Evolutionary conservation across 2,797 vertebrate species (phyloP).

Genomic region (Hippopotamyrus pictus): DNA sequence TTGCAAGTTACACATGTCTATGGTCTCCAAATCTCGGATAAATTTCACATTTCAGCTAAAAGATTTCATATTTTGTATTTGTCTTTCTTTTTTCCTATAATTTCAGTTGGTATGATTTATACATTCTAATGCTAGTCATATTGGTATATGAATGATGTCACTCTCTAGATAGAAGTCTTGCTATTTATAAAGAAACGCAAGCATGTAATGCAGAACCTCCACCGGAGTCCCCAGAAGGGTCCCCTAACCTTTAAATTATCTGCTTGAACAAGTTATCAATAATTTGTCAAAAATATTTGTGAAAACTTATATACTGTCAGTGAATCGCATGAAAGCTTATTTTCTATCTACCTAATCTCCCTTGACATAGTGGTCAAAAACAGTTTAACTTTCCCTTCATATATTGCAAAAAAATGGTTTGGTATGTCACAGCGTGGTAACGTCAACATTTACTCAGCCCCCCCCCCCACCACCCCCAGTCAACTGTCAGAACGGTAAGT

Average conservation of each 20-base stretch:
- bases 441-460: neutral
- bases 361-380: neutral
- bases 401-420: neutral
- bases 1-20: slow-evolving; percentile 30
- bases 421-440: neutral
- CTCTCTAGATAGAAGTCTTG: neutral
- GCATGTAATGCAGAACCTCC: neutral
- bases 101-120: neutral
- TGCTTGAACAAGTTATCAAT: neutral
- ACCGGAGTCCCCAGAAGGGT: neutral
- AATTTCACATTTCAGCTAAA: neutral
- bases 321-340: neutral
- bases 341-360: neutral
- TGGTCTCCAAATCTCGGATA: neutral
- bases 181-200: neutral
- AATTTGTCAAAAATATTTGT: neutral
- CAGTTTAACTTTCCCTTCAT: neutral
- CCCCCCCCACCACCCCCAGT: no score
- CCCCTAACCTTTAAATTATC: neutral
- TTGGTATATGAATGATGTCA: neutral
- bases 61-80: neutral
- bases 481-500: neutral
- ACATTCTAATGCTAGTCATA: neutral
- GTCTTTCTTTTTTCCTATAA: neutral
- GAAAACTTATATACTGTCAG: neutral